These are phyloP conservation scores for Aplocera efformata DNA, from an alignment of 2,888 invertebrate genomes.

Conservation along the genomic window DNA sequence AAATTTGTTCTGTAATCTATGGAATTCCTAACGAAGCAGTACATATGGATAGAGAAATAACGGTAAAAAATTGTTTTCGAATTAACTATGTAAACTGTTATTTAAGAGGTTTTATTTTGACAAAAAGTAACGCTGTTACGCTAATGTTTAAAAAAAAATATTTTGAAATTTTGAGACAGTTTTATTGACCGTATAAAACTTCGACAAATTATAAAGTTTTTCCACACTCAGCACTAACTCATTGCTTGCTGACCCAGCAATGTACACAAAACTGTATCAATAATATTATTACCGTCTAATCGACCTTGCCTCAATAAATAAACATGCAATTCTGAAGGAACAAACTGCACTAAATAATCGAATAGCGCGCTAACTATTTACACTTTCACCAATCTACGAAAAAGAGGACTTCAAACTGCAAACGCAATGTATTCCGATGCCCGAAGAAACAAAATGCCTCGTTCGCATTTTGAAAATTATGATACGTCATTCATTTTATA, in stretches of 20 bases:
- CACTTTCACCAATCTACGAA: slow-evolving; percentile 40
- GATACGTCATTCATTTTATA: slow-evolving; percentile 23
- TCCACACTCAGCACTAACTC: no score
- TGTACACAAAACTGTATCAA: slow-evolving; percentile 8
- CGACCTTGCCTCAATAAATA: slow-evolving; percentile 26
- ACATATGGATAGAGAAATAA: no score
- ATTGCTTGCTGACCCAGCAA: slow-evolving; percentile 13
- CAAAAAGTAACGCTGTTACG: no score
- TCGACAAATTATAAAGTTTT: no score
- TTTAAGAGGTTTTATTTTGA: no score
- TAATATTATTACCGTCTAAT: slow-evolving; percentile 19
- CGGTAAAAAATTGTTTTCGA: no score
- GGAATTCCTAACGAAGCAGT: no score
- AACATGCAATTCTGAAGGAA: slow-evolving; percentile 3
- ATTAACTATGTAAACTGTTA: no score
- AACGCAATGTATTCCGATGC: slow-evolving; percentile 44
- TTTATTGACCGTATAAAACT: no score
- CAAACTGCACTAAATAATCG: slow-evolving; percentile 29
- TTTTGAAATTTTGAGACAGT: no score
- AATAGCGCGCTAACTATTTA: slow-evolving; percentile 40
- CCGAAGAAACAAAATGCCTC: slow-evolving; percentile 28
- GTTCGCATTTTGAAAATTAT: slow-evolving; percentile 31
- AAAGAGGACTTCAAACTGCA: slow-evolving; percentile 41
- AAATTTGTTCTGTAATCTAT: no score
- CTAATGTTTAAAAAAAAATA: no score